A percentile compares a stretch with the other conserved stretches of the same genome.
Conservation (phyloP, 2,797 vertebrate species). For the Mareca strepera region DNA sequence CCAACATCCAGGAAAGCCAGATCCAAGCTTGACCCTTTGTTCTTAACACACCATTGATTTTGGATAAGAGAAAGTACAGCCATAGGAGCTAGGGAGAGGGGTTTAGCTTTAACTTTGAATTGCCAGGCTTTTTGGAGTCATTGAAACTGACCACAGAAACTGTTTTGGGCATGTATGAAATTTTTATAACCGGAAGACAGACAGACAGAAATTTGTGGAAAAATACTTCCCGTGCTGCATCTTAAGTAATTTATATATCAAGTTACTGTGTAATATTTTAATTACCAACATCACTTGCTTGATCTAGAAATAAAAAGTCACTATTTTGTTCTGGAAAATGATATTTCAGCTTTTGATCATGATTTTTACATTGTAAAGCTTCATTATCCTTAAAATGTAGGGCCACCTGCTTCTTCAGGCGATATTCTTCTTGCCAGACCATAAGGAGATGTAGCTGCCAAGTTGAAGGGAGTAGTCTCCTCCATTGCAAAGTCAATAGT, state of each 20-base stretch:
- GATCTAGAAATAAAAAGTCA: slow-evolving; percentile 19
- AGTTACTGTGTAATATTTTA: background rate
- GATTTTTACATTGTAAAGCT: slow-evolving; percentile 32
- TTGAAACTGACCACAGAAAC: background rate
- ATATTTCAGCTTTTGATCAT: slow-evolving; percentile 18
- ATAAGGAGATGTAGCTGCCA: slow-evolving; percentile 54
- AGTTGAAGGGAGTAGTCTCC: slow-evolving; percentile 59
- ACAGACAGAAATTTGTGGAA: slow-evolving; percentile 3
- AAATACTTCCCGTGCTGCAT: background rate
- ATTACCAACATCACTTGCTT: slow-evolving; percentile 14
- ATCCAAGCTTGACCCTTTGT: background rate
- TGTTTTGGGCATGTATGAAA: background rate
- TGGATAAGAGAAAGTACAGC: background rate
- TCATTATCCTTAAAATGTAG: slow-evolving; percentile 35
- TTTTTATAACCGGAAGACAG: background rate
- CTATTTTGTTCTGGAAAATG: background rate
- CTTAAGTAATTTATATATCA: background rate
- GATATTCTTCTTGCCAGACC: slow-evolving; percentile 61
- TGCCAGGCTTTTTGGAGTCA: background rate
- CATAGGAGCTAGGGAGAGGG: background rate
- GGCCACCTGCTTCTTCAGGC: slow-evolving; percentile 64
- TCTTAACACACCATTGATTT: background rate
- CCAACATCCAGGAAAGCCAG: background rate
- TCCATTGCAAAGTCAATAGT: slow-evolving; percentile 70
- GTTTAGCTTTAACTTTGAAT: background rate